Conservation (phyloP, 2,888 invertebrate genomes). For the Drosophila quinaria region DNA sequence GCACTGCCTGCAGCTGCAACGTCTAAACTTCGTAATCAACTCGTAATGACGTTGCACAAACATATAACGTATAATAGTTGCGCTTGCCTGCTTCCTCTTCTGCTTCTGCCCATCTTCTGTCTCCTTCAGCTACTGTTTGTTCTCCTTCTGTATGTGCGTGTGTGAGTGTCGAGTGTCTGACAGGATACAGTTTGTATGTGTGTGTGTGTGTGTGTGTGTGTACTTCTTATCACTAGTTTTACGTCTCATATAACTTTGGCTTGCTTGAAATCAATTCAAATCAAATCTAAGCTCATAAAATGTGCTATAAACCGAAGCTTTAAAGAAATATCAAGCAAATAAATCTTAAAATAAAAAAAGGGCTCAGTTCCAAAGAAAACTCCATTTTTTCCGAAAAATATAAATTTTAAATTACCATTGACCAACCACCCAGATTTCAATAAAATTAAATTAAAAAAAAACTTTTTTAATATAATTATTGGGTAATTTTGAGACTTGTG, state of each 20-base stretch:
- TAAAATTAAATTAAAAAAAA: too few relatives aligned
- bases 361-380: too few relatives aligned
- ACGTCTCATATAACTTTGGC: constrained; percentile 84
- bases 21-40: constrained; percentile 78
- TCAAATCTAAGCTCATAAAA: neutral
- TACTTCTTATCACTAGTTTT: constrained; percentile 83
- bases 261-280: constrained; percentile 39
- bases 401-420: too few relatives aligned
- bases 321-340: constrained; percentile 1
- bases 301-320: neutral
- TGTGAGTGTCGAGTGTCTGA: constrained; percentile 37
- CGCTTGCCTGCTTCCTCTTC: constrained; percentile 33
- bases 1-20: constrained; percentile 55
- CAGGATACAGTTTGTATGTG: constrained; percentile 42
- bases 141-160: constrained; percentile 20
- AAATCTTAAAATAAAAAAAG: neutral
- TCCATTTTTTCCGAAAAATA: too few relatives aligned
- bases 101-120: constrained; percentile 20
- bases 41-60: constrained; percentile 77
- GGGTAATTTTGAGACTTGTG: constrained; percentile 23
- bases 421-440: too few relatives aligned
- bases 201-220: constrained; percentile 29
- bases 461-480: neutral
- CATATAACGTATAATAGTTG: constrained; percentile 61
- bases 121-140: constrained; percentile 37